A percentile compares a stretch with the other conserved stretches of the same genome.
These are phyloP conservation scores for Cyclina sinensis DNA, from an alignment of 1,140 invertebrate species.

Conservation along the genomic window DNA sequence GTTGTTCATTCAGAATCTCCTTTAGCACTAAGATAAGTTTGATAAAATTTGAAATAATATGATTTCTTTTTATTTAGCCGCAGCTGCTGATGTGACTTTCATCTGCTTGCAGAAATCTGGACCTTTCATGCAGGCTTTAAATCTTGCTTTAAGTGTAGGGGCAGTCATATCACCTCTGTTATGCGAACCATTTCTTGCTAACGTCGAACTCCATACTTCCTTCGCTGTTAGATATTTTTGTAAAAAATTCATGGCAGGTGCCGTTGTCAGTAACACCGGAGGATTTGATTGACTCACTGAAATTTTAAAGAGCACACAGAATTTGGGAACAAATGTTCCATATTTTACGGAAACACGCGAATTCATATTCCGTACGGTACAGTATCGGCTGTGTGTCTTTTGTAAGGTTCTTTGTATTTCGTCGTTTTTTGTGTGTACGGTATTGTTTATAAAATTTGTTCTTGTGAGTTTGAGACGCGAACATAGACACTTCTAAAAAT, in stretches of 20 bases:
- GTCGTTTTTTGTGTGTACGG: background rate
- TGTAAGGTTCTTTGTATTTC: background rate
- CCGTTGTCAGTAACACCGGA: too few species aligned
- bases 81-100: constrained; percentile 1
- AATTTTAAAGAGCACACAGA: background rate
- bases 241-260: background rate
- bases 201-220: background rate
- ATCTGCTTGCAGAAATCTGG: constrained; percentile 39
- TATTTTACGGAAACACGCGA: background rate
- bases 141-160: constrained; percentile 36
- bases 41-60: too few species aligned
- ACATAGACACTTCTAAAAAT: background rate
- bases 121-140: constrained; percentile 33
- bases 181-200: constrained; percentile 29
- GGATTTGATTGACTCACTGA: background rate
- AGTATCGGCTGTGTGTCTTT: background rate
- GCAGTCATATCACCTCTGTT: constrained; percentile 38
- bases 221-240: background rate
- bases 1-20: too few species aligned
- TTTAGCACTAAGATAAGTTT: too few species aligned
- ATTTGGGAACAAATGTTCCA: background rate
- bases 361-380: background rate
- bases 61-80: background rate
- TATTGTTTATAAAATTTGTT: constrained; percentile 9
- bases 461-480: background rate